Evolutionary conservation across 2,113 vertebrate species (phyloP), one percentile per base, ranked within the genome.

Genomic region (Mastomys natalensis): DNA sequence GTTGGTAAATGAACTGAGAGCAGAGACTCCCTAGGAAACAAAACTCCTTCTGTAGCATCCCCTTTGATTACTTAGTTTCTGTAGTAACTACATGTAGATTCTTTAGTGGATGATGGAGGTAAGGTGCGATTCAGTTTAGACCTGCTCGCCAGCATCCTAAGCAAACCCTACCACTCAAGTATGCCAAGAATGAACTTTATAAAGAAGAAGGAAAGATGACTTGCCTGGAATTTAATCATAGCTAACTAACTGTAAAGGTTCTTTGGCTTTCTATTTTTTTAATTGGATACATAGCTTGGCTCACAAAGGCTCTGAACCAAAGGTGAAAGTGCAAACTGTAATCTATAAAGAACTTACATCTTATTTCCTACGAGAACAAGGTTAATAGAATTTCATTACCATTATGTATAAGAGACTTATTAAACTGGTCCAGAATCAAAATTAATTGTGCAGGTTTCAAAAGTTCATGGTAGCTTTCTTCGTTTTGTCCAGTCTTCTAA

Each of bases 341-440:
- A 89, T 68, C 85, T 73, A 66, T 60, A 55, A 92, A 92, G 78
- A 87, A 87, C 48, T 21, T 58, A 4, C 60, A 11, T 40, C 53
- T 88, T 97, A 10, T 88, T 80, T 95, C 93, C 78, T 94, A 51
- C 8, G n/a, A 96, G 74, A 97, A 70, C 53, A 76, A 73, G 17
- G 72, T 81, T 95, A 95, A 96, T 72, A 91, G 85, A 95, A 77
- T 95, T 95, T 97, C 51, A 91, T 53, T 94, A 74, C 51, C 5
- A 55, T 22, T 31, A 10, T 62, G 66, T n/a, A 86, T 87, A 53
- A 80, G 51, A 88, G 62, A 64, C 12, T 96, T 95, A 89, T 60
- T 84, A 93, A 90, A 80, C 66, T 94, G 84, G 51, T 19, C 58
- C 73, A 85, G 51, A 96, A 85, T 89, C 70, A 95, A 95, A 96